Base-by-base conservation (phyloP, 2,113 vertebrate genomes). In the Xenopus borealis region DNA sequence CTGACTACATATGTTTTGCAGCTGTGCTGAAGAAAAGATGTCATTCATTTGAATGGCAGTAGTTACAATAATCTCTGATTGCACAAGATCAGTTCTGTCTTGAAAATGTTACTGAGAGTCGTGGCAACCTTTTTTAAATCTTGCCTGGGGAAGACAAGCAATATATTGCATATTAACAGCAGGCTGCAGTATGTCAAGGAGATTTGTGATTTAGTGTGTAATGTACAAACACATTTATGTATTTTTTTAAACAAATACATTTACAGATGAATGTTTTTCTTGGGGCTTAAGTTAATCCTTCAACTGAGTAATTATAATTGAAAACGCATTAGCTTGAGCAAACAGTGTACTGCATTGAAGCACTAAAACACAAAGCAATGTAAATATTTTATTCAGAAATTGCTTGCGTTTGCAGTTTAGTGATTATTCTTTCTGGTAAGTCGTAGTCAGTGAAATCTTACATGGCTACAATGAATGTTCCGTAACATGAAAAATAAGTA, bases 401-500 rank as follows among this genome's bases (percentile, higher is more conserved):
- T 70, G 66, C 33, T 46, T 64, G 53, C n/a, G 47, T 77, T 44
- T 64, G 47, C 50, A 62, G 19, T 67, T 47, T 67, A 45, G 45
- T 23, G 58, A 61, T 67, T 45, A 67, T 67, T 67, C 65, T 12
- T 50, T 67, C 23, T 8, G 12, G 46, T 53, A 46, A 44, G 33
- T 70, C 18, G 64, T 64, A 70, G 62, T 20, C 23, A 30, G 45
- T 30, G 50, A 77, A 45, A 69, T 62, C 66, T 82, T 27, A 10
- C 71, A 44, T 80, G 69, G 85, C 68, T 84, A 66, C 72, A 87
- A 84, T 79, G 66, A 81, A 63, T 78, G 64, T 79, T 19, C 79
- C 71, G 67, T 87, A 82, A 87, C 82, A 85, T 75, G 78, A 81
- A 84, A 75, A 65, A 2, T 78, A 84, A 82, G 46, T 71, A 47